Base-by-base conservation (phyloP, 2,888 invertebrate species). In the Chouioia cunea region DNA sequence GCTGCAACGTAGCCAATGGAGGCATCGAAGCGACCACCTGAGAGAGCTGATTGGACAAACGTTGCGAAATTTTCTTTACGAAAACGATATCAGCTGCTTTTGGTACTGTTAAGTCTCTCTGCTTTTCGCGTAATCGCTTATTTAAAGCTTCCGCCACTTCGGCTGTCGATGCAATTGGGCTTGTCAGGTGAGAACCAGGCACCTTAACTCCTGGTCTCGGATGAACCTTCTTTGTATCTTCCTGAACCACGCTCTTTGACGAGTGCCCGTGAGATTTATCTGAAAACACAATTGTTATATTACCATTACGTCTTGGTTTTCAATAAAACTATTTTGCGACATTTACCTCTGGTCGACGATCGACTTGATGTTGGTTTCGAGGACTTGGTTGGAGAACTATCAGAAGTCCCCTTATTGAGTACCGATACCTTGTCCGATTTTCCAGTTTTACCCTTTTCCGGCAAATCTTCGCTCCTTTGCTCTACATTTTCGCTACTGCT, bases 91-190 rank as follows among this genome's bases (percentile, higher is more conserved):
- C 88, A 4, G 86, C 86, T 2, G 82, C 84, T n/a, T 82, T 82
- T 1, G 86, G 85, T 48, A 82, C 77, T 46, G 86, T 83, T 36
- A 86, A 80, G 60, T 85, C 80, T 71, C 86, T 86, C 50, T 87
- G 86, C 68, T 88, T 86, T 65, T 86, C 85, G 10, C 86, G 81
- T 4, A 87, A 85, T 46, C 89, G 82, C 73, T 89, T 88, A 64
- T 89, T 83, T 23, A 90, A 82, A 74, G 88, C 89, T 66, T 89
- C 86, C 8, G 88, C 86, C 15, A 90, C 88, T 74, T 89, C 89
- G 6, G 87, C 86, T 73, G 87, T 87, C 0, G 88, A 86, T 1
- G 88, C 88, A 59, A 89, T 88, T 75, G 88, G 89, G 76, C 89
- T 89, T 4, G 88, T 88, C 66, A 89, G 80, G 74, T 88, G 79